phyloP scores from a whole-genome alignment of 2,888 invertebrate genomes.

The Hanleya hanleyi region DNA sequence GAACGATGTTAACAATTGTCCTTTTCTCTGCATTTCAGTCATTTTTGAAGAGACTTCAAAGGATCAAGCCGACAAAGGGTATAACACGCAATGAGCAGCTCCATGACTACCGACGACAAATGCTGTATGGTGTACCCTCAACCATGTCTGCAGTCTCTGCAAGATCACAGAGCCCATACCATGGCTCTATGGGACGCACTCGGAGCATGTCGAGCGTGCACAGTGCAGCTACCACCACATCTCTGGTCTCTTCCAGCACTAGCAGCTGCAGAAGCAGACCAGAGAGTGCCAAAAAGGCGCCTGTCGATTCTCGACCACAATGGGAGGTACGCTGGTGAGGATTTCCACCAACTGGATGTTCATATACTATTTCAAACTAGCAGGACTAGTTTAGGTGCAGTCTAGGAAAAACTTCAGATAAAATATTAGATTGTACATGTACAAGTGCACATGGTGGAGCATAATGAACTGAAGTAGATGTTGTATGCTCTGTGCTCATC shows the following conservation, averaged over 20 bases:
- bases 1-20: no score
- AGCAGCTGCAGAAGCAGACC: not conserved
- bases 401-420: no score
- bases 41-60: conserved; percentile 55
- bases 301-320: not conserved
- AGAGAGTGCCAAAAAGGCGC: conserved; percentile 6
- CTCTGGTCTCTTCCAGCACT: not conserved
- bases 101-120: conserved; percentile 47
- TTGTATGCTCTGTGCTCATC: no score
- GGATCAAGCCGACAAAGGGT: conserved; percentile 50
- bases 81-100: conserved; percentile 58
- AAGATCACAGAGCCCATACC: not conserved
- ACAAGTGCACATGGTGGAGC: no score
- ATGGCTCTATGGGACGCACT: conserved; percentile 6
- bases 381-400: no score
- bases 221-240: conserved; percentile 15
- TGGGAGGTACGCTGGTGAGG: conserved; percentile 16
- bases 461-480: no score
- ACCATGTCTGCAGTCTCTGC: conserved; percentile 14
- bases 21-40: conserved; percentile 45
- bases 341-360: no score
- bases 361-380: no score
- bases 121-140: conserved; percentile 56
- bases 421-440: no score
- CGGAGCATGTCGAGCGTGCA: conserved; percentile 12